Conservation (phyloP, 2,113 vertebrate genomes). For the Cololabis saira region DNA sequence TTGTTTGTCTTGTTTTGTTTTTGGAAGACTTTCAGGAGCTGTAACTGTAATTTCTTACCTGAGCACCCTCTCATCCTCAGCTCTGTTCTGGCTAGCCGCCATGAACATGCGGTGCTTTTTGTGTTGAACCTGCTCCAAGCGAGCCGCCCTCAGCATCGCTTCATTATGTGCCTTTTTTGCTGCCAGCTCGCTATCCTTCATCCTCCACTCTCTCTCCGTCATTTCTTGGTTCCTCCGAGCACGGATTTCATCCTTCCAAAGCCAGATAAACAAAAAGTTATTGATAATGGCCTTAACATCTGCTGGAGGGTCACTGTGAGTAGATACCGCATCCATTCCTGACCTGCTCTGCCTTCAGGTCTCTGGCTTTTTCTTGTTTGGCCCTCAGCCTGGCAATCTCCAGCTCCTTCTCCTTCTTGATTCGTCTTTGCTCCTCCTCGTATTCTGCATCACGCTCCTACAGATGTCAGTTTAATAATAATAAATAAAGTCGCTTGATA, state of each 20-base stretch:
- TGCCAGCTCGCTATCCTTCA: slow-evolving; percentile 79
- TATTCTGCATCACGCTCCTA: slow-evolving; percentile 86
- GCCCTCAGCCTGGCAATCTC: slow-evolving; percentile 84
- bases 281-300: neutral
- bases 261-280: neutral
- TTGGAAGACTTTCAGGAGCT: too few relatives aligned
- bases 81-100: slow-evolving; percentile 84
- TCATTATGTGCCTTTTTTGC: slow-evolving; percentile 73
- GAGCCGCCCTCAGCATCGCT: slow-evolving; percentile 71
- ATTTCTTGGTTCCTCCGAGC: slow-evolving; percentile 88
- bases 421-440: slow-evolving; percentile 85
- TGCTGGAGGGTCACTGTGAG: neutral
- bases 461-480: neutral
- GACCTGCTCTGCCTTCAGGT: slow-evolving; percentile 89
- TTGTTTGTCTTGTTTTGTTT: too few relatives aligned
- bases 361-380: slow-evolving; percentile 85
- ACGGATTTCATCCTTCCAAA: slow-evolving; percentile 84
- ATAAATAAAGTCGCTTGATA: neutral
- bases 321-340: neutral
- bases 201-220: slow-evolving; percentile 87
- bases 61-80: slow-evolving; percentile 86
- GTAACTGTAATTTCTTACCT: slow-evolving; percentile 72
- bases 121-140: slow-evolving; percentile 82
- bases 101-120: slow-evolving; percentile 84
- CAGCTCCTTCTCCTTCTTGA: slow-evolving; percentile 87